A percentile compares a stretch with the other conserved stretches of the same genome.
phyloP scores from a whole-genome alignment of 2,113 vertebrate genomes.

The Nycticebus coucang region DNA sequence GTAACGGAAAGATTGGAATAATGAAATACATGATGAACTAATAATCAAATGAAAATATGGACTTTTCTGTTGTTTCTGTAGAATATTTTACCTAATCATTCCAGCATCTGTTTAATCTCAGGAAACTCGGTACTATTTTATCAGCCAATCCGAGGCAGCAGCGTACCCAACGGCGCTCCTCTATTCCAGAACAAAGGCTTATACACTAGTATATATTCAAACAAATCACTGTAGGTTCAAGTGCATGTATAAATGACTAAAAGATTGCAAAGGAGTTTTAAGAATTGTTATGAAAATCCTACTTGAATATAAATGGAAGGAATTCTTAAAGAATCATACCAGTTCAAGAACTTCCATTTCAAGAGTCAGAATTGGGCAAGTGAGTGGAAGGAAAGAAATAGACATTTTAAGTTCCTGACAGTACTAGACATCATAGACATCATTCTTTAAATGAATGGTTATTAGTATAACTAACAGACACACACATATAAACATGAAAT shows the following conservation, averaged over 20 bases:
- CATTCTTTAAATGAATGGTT: background rate
- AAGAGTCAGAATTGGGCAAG: background rate
- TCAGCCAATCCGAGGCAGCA: background rate
- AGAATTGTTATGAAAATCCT: background rate
- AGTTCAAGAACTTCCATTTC: background rate
- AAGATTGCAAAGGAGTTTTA: background rate
- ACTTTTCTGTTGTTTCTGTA: background rate
- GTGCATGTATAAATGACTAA: background rate
- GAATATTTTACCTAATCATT: background rate
- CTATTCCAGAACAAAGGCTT: background rate
- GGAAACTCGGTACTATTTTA: background rate
- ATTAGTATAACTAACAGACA: background rate
- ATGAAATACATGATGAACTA: background rate
- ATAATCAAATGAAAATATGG: background rate
- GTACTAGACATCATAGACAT: background rate
- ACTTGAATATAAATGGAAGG: background rate
- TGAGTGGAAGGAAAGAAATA: background rate
- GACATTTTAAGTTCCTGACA: background rate
- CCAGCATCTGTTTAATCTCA: constrained; percentile 8
- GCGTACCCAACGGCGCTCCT: background rate
- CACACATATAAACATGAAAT: background rate
- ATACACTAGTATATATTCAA: background rate
- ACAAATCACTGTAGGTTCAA: background rate
- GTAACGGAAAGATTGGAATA: background rate
- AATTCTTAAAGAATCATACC: background rate